Evolutionary conservation across 2,113 vertebrate genomes (phyloP), one percentile per base, ranked within the genome.

Genomic region (Strix uralensis): DNA sequence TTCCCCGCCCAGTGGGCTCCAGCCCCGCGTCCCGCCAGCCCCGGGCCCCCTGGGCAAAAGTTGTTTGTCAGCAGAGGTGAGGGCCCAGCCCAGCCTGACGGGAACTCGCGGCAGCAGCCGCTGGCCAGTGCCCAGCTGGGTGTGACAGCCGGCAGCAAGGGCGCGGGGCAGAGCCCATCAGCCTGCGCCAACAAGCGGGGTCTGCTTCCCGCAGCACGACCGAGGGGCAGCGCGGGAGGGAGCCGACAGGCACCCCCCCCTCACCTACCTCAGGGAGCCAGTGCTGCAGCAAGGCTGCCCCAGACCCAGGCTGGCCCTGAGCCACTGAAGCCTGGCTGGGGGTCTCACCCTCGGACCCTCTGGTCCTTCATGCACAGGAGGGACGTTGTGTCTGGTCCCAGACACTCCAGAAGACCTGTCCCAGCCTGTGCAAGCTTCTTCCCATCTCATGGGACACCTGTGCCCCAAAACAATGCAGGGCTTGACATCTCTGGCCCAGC

Each of bases 341-440:
- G 47, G 25, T 42, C 72, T 15, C 5, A 0, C 44, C 15, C 44
- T n/a, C 2, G 0, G 38, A 38, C 1, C 0, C 32, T 55, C 40
- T 29, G 7, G 29, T 26, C 42, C 61, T 25, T 57, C 69, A 46
- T 34, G 36, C 16, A n/a, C 27, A 44, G 47, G 26, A 73, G 40
- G 42, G 16, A n/a, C 14, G 27, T 10, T 8, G 55, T 27, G 44
- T 6, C 29, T 40, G 17, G 20, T 19, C 36, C 22, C 49, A 44
- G 74, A 44, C 15, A 26, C 32, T 29, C 27, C 42, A 40, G 32
- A 19, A 61, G 22, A 7, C 27, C 44, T 13, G 21, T 46, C 16
- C 49, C 16, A 40, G 21, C 36, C 55, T 36, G 14, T 10, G 20
- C 51, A 38, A 46, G 32, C 42, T 44, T 30, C 47, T 44, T 57